Evolutionary conservation across 1,140 invertebrate genomes (phyloP).

Genomic region (Aphidius gifuensis): DNA sequence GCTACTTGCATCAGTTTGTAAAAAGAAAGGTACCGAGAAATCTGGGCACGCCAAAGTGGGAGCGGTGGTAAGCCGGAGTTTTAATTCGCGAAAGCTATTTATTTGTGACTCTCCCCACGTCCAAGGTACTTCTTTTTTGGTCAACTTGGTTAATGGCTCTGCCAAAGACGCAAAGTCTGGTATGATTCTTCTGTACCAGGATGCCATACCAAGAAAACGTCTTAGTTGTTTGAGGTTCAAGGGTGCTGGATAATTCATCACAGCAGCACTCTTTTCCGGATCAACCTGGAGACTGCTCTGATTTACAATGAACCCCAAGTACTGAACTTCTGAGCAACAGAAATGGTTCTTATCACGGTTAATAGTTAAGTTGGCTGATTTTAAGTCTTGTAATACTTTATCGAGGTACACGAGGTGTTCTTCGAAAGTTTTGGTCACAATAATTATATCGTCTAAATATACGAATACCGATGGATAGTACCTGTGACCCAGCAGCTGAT

Average conservation of each 20-base stretch:
- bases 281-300: too few relatives aligned
- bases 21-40: conserved; percentile 27
- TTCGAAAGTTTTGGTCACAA: too few relatives aligned
- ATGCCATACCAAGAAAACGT: conserved; percentile 33
- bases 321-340: too few relatives aligned
- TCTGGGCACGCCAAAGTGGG: conserved; percentile 29
- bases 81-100: conserved; percentile 23
- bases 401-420: too few relatives aligned
- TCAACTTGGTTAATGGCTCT: conserved; percentile 28
- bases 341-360: too few relatives aligned
- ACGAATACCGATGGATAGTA: too few relatives aligned
- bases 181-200: conserved; percentile 38
- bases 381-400: too few relatives aligned
- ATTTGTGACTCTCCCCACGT: conserved; percentile 17
- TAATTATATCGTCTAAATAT: too few relatives aligned
- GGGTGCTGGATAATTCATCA: conserved; percentile 17
- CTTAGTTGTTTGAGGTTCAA: conserved; percentile 5
- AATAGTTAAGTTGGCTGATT: too few relatives aligned
- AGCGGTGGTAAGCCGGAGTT: conserved; percentile 20
- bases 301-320: too few relatives aligned
- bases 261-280: not conserved
- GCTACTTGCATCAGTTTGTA: conserved; percentile 25
- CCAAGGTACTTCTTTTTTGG: conserved; percentile 15
- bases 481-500: too few relatives aligned
- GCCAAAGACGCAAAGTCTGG: conserved; percentile 30